Base-by-base conservation (phyloP, 1,140 invertebrate genomes). In the Cotesia vestalis region DNA sequence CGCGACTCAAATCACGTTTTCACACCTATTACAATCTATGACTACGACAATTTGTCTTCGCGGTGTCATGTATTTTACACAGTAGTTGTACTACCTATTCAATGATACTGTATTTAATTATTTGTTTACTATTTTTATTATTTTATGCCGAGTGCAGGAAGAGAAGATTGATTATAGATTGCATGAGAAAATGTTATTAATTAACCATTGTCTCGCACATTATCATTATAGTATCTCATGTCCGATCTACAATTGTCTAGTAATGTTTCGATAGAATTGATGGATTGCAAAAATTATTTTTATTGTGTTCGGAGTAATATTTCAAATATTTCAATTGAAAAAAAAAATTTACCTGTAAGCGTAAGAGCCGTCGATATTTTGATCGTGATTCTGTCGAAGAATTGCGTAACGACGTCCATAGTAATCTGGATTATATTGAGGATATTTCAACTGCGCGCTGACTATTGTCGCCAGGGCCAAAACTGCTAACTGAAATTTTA, bases 401-500 rank as follows among this genome's bases (percentile, higher is more conserved):
- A 84, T 84, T 40, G 81, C 81, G 68, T 77, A 72, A 14, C 78
- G 75, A 69, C 80, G 75, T 0, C 82, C 80, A 66, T 81, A 82
- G 53, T 81, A 81, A 75, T 79, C 74, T 17, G 76, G 76, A 71
- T 75, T 76, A 36, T 73, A 69, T 71, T 76, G 75, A n/a, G 76
- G 79, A 71, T 77, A 76, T 60, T 76, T 78, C 35, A 77, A 79
- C 52, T 82, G 79, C n/a, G 76, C 77, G 27, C 76, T 77, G 61
- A 57, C 77, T 75, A 79, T 66, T 55, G 77, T 71, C 74, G 76
- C 62, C 62, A 82, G 71, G 55, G 75, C 77, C 67, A 80, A 76
- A 20, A 81, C 36, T 57, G 76, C 71, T 36, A 80, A 73, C 80
- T 81, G 60, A 27, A 73, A 34, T 72, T 57, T 69, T 66, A 14